Evolutionary conservation across 2,797 vertebrate species (phyloP).

Genomic region (Hippopotamyrus pictus): DNA sequence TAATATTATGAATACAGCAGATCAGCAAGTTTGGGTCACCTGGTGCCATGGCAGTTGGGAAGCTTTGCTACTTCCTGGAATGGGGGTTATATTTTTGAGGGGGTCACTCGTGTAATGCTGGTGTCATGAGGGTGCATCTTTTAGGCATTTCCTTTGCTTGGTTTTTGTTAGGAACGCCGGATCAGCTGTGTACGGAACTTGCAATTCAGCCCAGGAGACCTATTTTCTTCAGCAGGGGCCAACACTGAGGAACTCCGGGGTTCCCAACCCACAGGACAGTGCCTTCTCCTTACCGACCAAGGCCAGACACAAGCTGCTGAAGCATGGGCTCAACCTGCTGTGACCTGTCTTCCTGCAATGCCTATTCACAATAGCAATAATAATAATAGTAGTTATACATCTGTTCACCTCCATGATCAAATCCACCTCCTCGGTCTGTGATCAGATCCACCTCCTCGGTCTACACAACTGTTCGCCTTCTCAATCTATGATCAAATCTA

Average conservation of each 20-base stretch:
- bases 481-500: not conserved
- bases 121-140: constrained; percentile 11
- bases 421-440: not conserved
- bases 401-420: not conserved
- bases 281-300: constrained; percentile 76
- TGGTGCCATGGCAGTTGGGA: not conserved
- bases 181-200: constrained; percentile 72
- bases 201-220: constrained; percentile 77
- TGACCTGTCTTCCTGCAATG: constrained; percentile 41
- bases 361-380: not conserved
- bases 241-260: constrained; percentile 72
- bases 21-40: not conserved
- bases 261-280: constrained; percentile 80
- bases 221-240: constrained; percentile 79
- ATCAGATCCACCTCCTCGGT: not conserved
- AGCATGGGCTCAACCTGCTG: constrained; percentile 87
- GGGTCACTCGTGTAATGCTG: not conserved
- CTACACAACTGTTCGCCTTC: not conserved
- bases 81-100: not conserved
- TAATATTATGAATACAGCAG: not conserved
- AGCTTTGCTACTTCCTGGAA: not conserved
- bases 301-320: constrained; percentile 82
- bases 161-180: constrained; percentile 66
- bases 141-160: not conserved
- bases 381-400: not conserved